These are phyloP conservation scores for Rhabdomys pumilio DNA, from an alignment of 2,797 vertebrate genomes.

Conservation along the genomic window DNA sequence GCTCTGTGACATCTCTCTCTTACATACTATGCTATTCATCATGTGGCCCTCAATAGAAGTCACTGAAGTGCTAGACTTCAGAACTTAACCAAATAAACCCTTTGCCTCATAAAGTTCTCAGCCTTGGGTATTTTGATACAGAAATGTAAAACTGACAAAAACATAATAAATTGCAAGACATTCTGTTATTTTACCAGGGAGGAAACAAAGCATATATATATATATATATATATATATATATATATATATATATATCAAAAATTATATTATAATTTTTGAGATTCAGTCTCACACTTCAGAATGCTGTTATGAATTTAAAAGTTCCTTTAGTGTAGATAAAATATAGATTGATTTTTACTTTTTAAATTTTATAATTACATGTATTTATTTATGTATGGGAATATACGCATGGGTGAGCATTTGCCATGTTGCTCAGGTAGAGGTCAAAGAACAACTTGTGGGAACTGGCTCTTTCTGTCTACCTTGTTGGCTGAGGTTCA, in stretches of 20 bases:
- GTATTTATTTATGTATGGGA: not conserved
- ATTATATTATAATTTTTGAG: slow-evolving; percentile 34
- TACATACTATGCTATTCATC: not conserved
- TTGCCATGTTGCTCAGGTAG: not conserved
- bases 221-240: slow-evolving; percentile 17
- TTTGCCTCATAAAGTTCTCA: not conserved
- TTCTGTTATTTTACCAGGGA: not conserved
- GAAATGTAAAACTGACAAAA: not conserved
- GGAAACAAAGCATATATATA: not conserved
- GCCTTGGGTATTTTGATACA: not conserved
- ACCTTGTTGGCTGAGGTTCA: not conserved
- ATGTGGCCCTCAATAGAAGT: not conserved
- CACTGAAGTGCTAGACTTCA: not conserved
- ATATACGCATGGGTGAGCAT: no score
- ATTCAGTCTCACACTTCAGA: slow-evolving; percentile 41
- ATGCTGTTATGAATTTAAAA: not conserved
- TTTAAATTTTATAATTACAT: not conserved
- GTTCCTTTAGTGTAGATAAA: not conserved
- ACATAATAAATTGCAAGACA: not conserved
- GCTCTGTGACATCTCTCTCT: not conserved
- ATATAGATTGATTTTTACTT: not conserved
- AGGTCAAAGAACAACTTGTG: not conserved
- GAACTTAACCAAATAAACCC: not conserved
- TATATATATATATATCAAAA: no score
- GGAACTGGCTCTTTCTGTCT: not conserved